Base-by-base conservation (phyloP, 2,797 vertebrate species). In the Urocyon cinereoargenteus region DNA sequence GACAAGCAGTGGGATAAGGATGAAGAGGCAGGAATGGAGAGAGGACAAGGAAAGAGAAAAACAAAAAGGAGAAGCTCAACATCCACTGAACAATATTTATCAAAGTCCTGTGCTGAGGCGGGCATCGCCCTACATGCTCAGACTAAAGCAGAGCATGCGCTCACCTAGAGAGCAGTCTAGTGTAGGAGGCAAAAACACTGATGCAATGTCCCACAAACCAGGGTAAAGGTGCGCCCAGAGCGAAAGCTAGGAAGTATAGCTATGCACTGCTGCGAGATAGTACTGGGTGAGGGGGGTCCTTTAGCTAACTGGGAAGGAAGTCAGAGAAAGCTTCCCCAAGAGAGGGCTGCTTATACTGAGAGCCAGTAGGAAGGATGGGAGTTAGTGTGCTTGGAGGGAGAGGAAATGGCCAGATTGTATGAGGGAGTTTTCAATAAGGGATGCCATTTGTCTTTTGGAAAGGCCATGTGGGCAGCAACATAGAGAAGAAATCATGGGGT, bases 371-470 rank as follows among this genome's bases (percentile, higher is more conserved):
- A 75, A 95, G n/a, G 34, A 31, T 13, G 8, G 22, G 64, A 82
- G 15, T 34, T 49, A 31, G 1, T 73, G 59, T 87, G 24, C 82
- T 84, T 72, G 49, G 51, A 86, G 14, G 28, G 34, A 45, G 40
- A 61, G 51, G 66, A 73, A 86, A 81, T 5, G 51, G 34, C 53
- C 64, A 66, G 64, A 81, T 55, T 53, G 51, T 36, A 40, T 77
- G n/a, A 86, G n/a, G 19, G 31, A 96, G 40, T 83, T 86, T 82
- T 88, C 68, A 89, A 77, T 24, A 86, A 88, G n/a, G 45, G 1
- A 21, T 70, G 59, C 31, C 21, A 21, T 62, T 95, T 75, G 19
- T 92, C 55, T 86, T 93, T 90, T 10, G 3, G n/a, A 75, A 90
- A 81, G 53, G 59, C 36, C 24, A 78, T 49, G 6, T 24, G 87